Conservation (phyloP, 2,888 invertebrate species). For the Gerosis bhagava region DNA sequence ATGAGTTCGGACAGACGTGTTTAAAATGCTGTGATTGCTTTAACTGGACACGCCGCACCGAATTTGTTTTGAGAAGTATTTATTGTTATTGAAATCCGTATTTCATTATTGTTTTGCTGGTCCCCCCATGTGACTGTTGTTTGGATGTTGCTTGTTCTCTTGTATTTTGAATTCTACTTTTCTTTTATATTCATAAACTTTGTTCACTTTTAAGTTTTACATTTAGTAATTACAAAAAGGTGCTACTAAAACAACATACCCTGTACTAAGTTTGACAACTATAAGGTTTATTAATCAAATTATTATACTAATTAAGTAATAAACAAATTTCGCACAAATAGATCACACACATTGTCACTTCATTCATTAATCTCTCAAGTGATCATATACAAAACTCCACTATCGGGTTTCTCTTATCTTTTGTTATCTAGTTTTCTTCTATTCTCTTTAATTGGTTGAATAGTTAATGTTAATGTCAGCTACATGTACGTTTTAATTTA, state of each 20-base stretch:
- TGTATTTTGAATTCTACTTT: no score
- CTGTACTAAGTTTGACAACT: no score
- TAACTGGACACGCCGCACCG: conserved; percentile 10
- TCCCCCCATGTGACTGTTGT: no score
- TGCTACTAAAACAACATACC: no score
- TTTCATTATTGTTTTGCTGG: conserved; percentile 12
- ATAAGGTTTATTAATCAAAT: no score
- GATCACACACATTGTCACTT: no score
- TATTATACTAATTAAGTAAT: no score
- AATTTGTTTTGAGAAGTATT: conserved; percentile 22
- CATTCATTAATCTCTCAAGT: neutral
- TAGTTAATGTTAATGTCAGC: conserved; percentile 11
- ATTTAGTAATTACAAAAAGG: no score
- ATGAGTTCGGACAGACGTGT: conserved; percentile 43
- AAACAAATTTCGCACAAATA: no score
- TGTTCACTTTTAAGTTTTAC: no score
- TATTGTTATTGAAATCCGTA: conserved; percentile 22
- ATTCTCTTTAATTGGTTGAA: conserved; percentile 17
- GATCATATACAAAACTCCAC: neutral
- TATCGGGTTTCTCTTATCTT: conserved; percentile 10
- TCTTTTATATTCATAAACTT: no score
- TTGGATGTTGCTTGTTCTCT: no score
- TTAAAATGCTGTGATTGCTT: conserved; percentile 37
- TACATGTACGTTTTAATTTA: conserved; percentile 13
- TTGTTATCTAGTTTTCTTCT: conserved; percentile 6